These are phyloP conservation scores for Metridium senile DNA, from an alignment of 92 coral and sea anemone species.

Conservation along the genomic window DNA sequence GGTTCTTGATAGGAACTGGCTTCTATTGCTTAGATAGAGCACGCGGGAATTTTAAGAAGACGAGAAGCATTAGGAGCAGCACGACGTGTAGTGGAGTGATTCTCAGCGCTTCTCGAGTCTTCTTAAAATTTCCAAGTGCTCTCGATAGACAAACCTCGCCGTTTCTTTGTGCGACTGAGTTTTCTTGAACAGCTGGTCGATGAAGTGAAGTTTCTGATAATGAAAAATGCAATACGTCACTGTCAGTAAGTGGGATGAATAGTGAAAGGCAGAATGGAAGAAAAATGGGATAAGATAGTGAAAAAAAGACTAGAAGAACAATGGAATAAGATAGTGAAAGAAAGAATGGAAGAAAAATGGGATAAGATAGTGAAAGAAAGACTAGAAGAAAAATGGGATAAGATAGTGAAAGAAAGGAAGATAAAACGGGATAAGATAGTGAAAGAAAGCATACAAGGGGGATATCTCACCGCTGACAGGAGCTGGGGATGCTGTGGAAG, in stretches of 20 bases:
- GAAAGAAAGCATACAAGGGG: background rate
- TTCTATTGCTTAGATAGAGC: too few relatives aligned
- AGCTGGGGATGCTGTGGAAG: conserved; percentile 79
- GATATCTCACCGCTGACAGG: conserved; percentile 70
- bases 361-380: background rate
- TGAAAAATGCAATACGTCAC: background rate
- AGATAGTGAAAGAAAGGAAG: background rate
- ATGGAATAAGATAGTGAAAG: background rate
- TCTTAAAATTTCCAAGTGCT: too few relatives aligned
- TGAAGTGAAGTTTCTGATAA: conserved; percentile 76
- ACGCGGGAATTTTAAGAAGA: too few relatives aligned
- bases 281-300: background rate
- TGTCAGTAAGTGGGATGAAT: background rate
- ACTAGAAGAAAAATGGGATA: background rate
- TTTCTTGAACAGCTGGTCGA: conserved; percentile 75
- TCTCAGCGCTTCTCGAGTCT: too few relatives aligned
- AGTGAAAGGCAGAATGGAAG: background rate
- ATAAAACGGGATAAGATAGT: background rate
- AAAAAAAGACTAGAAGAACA: background rate
- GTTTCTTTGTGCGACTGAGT: conserved; percentile 68
- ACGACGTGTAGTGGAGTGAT: too few relatives aligned
- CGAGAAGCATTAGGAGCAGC: too few relatives aligned
- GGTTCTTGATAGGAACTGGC: too few relatives aligned
- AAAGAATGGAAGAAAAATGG: background rate
- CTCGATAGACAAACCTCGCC: too few relatives aligned